Base-by-base conservation (phyloP, 2,888 invertebrate genomes). In the Hartigia nigra region DNA sequence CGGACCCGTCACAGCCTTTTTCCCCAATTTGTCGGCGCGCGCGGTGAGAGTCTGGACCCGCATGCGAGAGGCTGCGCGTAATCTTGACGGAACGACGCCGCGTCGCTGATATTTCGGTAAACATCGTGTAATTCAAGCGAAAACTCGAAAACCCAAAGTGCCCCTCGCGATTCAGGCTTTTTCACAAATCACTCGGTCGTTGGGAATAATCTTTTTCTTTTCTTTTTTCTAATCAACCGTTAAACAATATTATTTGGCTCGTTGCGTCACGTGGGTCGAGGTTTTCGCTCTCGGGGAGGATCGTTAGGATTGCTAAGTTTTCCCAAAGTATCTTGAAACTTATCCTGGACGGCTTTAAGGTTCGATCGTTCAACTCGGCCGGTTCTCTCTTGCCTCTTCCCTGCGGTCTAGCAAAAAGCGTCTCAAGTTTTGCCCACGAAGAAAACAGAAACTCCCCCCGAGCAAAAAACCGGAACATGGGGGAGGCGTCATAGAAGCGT, bases 1-100 rank as follows among this genome's bases (percentile, higher is more conserved):
- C 39, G 39, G 39, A 39, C 81, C 82, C 83, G 82, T 85, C 84
- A 83, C 39, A 39, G 83, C 81, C 82, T 86, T 87, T 86, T 87
- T 85, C 86, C 84, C 85, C 85, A 87, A 88, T 88, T 88, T 87
- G 86, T 85, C 83, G n/a, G n/a, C 81, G 77, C 77, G 78, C 79
- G 39, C 39, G 39, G 14, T 14, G 39, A 14, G 39, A 39, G 14
- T 39, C 39, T 39, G 39, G 80, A 79, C 88, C 87, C 88, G 88
- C 88, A 88, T 87, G 83, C 83, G 80, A 69, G 82, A 83, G 39
- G 39, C 39, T 39, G 84, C 81, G 84, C 81, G 79, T 88, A 88
- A 88, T 86, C 88, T 81, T 88, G 88, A 88, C 87, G 83, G 83
- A 88, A 84, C 86, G 86, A 81, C 76, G 77, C 82, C 76, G 80